phyloP scores from a whole-genome alignment of 2,888 invertebrate genomes.

The Fabriciana adippe region DNA sequence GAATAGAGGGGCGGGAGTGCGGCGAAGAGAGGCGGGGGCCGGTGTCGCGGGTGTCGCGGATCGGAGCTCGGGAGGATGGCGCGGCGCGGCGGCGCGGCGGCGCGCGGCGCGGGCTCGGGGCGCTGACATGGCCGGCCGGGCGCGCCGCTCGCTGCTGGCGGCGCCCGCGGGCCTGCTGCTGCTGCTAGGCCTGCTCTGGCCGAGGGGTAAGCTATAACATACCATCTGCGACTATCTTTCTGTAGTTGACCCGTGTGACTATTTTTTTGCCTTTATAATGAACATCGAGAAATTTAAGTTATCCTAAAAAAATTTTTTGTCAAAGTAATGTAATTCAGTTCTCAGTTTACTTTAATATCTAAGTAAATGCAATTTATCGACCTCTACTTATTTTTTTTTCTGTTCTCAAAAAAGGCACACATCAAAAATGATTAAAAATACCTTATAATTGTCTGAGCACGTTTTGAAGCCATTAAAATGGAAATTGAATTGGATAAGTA shows the following conservation, averaged over 20 bases:
- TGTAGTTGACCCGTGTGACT: not conserved
- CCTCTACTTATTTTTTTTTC: too few species aligned
- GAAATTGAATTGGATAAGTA: too few species aligned
- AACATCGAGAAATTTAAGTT: not conserved
- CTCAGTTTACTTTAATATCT: not conserved
- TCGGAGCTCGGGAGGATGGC: constrained; percentile 66
- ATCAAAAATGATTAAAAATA: too few species aligned
- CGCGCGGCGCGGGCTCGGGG: constrained; percentile 73
- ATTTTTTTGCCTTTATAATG: not conserved
- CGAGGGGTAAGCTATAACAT: constrained; percentile 64
- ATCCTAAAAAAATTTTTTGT: not conserved
- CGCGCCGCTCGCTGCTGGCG: constrained; percentile 80
- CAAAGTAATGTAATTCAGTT: not conserved
- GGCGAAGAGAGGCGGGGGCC: constrained; percentile 55
- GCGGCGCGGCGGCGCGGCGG: constrained; percentile 71
- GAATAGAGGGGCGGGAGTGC: constrained; percentile 69
- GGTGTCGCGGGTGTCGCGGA: constrained; percentile 54
- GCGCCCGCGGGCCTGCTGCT: constrained; percentile 81
- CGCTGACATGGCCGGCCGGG: constrained; percentile 80
- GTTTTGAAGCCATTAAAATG: too few species aligned
- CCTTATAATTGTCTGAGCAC: too few species aligned
- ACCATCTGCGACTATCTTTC: not conserved
- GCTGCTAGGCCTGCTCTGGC: constrained; percentile 78
- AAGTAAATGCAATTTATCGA: too few species aligned
- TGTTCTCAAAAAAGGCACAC: too few species aligned